Percentiles rank a stretch among this genome's conserved stretches.
Evolutionary conservation across 2,888 invertebrate species (phyloP).

Genomic region (Lacanobia wlatinum): DNA sequence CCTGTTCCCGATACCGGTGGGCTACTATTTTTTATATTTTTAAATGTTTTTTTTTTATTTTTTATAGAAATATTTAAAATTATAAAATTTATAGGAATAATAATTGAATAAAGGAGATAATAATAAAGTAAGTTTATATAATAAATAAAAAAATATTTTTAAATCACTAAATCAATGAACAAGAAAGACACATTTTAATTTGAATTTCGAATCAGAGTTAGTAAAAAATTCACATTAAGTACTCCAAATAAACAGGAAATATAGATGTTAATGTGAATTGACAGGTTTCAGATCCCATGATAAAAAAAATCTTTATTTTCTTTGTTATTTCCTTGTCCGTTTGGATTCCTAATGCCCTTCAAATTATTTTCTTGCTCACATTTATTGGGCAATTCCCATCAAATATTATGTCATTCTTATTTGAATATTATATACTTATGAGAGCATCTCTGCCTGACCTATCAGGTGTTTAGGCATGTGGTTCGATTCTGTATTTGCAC

Average conservation of each 20-base stretch:
- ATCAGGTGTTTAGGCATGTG: too few species aligned
- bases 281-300: slow-evolving; percentile 3
- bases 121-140: too few species aligned
- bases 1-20: too few species aligned
- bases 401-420: background rate
- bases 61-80: too few species aligned
- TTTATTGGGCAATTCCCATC: background rate
- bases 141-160: too few species aligned
- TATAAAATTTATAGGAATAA: too few species aligned
- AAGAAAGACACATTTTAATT: background rate
- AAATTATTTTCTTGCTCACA: background rate
- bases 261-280: background rate
- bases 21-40: too few species aligned
- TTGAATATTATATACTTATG: background rate
- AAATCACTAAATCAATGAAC: too few species aligned
- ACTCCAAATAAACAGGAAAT: background rate
- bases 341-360: background rate
- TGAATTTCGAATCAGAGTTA: background rate
- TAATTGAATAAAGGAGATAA: too few species aligned
- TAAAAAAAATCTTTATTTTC: background rate
- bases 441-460: too few species aligned
- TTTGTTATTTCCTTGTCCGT: slow-evolving; percentile 8
- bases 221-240: background rate
- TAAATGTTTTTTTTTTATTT: too few species aligned
- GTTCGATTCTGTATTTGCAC: too few species aligned